Conservation (phyloP, 2,113 vertebrate species). For the Ascaphus truei region DNA sequence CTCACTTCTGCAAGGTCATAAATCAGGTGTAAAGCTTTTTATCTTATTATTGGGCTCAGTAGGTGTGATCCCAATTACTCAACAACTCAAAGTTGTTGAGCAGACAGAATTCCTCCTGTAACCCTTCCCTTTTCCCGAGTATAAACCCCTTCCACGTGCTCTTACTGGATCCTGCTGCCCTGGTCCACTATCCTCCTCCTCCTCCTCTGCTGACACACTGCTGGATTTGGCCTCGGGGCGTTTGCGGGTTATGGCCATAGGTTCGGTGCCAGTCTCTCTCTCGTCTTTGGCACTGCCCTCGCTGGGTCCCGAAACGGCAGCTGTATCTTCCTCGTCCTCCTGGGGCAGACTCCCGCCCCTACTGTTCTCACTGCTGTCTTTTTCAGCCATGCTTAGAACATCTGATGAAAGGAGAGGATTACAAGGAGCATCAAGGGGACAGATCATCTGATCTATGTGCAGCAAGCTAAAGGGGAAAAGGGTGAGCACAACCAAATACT, state of each 20-base stretch:
- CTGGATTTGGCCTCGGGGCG: constrained; percentile 70
- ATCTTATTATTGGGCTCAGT: too few species aligned
- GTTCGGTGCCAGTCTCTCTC: constrained; percentile 45
- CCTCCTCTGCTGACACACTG: constrained; percentile 32
- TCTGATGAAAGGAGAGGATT: constrained; percentile 32
- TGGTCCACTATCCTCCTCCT: neutral
- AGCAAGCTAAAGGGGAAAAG: too few species aligned
- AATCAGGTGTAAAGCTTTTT: too few species aligned
- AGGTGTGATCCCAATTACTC: too few species aligned
- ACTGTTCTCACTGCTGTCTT: constrained; percentile 36
- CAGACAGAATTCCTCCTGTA: too few species aligned
- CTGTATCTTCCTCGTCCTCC: neutral
- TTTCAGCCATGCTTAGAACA: constrained; percentile 62
- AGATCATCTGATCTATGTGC: too few species aligned
- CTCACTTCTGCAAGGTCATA: too few species aligned
- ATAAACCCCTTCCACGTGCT: too few species aligned
- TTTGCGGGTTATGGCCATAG: constrained; percentile 70
- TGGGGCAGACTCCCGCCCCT: constrained; percentile 29
- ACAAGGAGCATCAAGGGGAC: constrained; percentile 1
- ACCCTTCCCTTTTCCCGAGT: too few species aligned
- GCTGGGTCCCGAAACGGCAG: too few species aligned
- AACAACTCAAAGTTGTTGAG: too few species aligned
- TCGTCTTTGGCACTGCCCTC: constrained; percentile 37
- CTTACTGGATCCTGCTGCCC: constrained; percentile 1
- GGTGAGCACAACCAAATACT: too few species aligned